Base-by-base conservation (phyloP, 2,113 vertebrate genomes). In the Austrofundulus limnaeus region DNA sequence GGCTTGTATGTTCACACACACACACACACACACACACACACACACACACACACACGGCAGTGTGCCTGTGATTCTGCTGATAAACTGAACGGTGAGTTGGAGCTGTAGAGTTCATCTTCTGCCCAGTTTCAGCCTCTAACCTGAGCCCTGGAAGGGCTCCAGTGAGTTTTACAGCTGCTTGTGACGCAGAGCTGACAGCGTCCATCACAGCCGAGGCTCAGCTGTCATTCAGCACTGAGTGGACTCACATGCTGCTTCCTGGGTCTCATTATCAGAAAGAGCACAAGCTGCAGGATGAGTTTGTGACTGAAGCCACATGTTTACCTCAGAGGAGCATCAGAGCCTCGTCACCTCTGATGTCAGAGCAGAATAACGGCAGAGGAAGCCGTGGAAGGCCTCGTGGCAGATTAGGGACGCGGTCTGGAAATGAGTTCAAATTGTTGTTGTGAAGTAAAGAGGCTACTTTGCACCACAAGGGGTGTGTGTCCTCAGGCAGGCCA, bases 381-480 rank as follows among this genome's bases (percentile, higher is more conserved):
- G 92, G 81, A 91, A 87, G 91, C 88, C 89, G 89, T 93, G 77
- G 75, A 88, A 92, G 92, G 92, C 92, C 94, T 92, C 74, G 91
- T 94, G 93, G 93, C 94, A 94, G 94, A 96, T 95, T 93, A 95
- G 77, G 92, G 95, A 95, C 84, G 94, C 93, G 94, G 93, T 94
- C 92, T 92, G 94, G 93, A 95, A 94, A 96, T 94, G 93, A 93
- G 93, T 92, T 95, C 90, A 95, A 96, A 96, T 95, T 93, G 94
- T 94, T 89, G 92, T 94, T 94, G 84, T 93, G 91, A 93, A 94
- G 93, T 92, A 93, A 92, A 95, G 92, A 94, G 93, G 94, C 88
- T 94, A 92, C 94, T 94, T 93, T 77, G 92, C 92, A 94, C 93
- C 95, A 94, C 94, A 89, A 93, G 95, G 94, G 94, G 94, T 93